phyloP scores from a whole-genome alignment of 2,113 vertebrate species.

The Hymenochirus boettgeri region DNA sequence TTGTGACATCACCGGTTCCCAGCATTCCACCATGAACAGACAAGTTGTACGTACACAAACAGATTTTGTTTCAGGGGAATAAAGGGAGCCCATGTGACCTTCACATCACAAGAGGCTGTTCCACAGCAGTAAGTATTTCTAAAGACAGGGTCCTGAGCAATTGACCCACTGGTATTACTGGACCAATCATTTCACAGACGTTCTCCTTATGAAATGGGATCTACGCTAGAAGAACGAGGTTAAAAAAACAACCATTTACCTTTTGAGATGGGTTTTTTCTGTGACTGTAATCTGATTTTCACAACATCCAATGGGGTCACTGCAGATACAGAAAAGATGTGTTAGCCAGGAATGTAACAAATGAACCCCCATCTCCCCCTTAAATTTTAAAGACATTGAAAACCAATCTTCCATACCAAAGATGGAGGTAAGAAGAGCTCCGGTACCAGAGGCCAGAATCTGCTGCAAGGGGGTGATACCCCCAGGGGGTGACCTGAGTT shows the following conservation, averaged over 20 bases:
- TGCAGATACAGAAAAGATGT: constrained; percentile 44
- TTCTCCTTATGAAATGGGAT: too few species aligned
- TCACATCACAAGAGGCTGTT: too few species aligned
- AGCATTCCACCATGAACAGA: too few species aligned
- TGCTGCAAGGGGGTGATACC: constrained; percentile 87
- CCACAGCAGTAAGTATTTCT: too few species aligned
- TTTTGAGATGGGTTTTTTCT: constrained; percentile 73
- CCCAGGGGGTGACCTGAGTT: constrained; percentile 28
- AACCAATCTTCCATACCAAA: constrained; percentile 71
- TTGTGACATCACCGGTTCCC: too few species aligned
- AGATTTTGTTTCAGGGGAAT: too few species aligned
- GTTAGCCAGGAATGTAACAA: neutral
- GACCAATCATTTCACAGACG: too few species aligned
- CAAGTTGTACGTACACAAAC: too few species aligned
- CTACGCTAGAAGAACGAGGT: too few species aligned
- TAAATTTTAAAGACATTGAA: rapidly evolving
- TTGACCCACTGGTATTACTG: too few species aligned
- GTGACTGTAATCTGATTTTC: constrained; percentile 90
- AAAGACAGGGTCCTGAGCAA: too few species aligned
- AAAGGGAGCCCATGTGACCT: too few species aligned
- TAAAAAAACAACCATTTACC: constrained; percentile 67
- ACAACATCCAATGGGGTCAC: constrained; percentile 93
- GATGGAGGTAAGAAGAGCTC: constrained; percentile 85
- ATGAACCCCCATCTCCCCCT: neutral
- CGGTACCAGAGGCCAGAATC: constrained; percentile 89